Conservation (phyloP, 1,140 invertebrate species). For the Ectropis grisescens region DNA sequence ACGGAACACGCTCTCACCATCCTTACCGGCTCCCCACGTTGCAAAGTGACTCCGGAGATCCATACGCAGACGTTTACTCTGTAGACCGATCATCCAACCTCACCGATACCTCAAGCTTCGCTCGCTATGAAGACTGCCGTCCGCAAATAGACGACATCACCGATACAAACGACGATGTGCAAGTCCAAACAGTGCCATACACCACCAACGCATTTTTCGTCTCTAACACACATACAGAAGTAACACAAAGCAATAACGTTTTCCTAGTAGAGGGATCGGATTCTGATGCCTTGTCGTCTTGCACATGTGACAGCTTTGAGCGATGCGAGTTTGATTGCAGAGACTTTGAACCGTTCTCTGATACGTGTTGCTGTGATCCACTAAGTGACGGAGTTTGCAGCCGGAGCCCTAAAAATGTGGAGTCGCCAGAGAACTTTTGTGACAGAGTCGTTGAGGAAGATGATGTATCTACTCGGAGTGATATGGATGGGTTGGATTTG, state of each 20-base stretch:
- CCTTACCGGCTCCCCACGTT: constrained; percentile 35
- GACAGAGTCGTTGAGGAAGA: constrained; percentile 50
- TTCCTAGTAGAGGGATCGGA: constrained; percentile 54
- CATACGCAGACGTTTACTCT: constrained; percentile 54
- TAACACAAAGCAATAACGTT: constrained; percentile 33
- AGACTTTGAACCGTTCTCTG: constrained; percentile 72
- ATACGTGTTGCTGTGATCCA: constrained; percentile 68
- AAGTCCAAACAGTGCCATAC: constrained; percentile 60
- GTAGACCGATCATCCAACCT: constrained; percentile 67
- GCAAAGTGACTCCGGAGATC: constrained; percentile 39
- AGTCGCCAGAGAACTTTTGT: constrained; percentile 60
- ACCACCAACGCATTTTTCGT: constrained; percentile 60
- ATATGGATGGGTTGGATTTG: constrained; percentile 78
- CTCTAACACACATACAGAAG: constrained; percentile 31
- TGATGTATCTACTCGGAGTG: constrained; percentile 69
- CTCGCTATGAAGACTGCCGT: constrained; percentile 62
- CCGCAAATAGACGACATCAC: constrained; percentile 31
- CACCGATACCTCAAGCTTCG: constrained; percentile 67
- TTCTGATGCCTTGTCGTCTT: constrained; percentile 61
- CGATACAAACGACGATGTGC: constrained; percentile 36
- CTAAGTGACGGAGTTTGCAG: constrained; percentile 61
- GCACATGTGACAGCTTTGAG: constrained; percentile 67
- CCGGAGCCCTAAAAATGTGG: constrained; percentile 62
- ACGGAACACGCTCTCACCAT: constrained; percentile 37
- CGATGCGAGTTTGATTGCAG: constrained; percentile 64